Evolutionary conservation across 2,888 invertebrate species (phyloP).

Genomic region (Nemoura dubitans): DNA sequence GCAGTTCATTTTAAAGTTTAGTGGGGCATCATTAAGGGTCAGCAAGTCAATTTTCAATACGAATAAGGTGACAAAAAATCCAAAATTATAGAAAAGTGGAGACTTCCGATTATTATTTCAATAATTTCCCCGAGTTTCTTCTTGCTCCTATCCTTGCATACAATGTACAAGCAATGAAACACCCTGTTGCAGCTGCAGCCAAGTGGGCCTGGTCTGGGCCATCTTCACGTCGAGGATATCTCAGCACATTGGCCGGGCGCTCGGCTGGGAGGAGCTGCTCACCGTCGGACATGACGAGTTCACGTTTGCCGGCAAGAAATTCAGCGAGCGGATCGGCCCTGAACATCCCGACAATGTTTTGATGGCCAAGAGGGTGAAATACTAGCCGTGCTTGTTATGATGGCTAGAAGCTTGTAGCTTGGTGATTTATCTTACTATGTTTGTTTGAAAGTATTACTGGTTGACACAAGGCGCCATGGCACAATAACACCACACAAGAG

Average conservation of each 20-base stretch:
- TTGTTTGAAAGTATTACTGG: too few relatives aligned
- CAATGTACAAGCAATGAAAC: not conserved
- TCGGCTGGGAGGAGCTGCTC: constrained; percentile 66
- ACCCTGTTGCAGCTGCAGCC: not conserved
- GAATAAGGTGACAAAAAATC: too few relatives aligned
- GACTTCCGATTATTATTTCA: not conserved
- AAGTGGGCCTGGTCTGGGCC: constrained; percentile 56
- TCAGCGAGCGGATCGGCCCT: constrained; percentile 65
- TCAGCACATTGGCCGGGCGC: constrained; percentile 65
- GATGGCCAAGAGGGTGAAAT: constrained; percentile 40
- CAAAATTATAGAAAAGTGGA: too few relatives aligned
- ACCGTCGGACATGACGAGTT: constrained; percentile 65
- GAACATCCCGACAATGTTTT: constrained; percentile 51
- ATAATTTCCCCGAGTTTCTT: not conserved
- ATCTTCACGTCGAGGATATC: constrained; percentile 69
- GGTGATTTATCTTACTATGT: not conserved
- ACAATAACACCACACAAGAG: too few relatives aligned
- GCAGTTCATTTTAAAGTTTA: too few relatives aligned
- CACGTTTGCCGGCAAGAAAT: constrained; percentile 67
- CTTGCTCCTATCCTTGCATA: not conserved
- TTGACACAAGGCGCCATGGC: too few relatives aligned
- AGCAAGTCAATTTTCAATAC: too few relatives aligned
- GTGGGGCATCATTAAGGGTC: too few relatives aligned
- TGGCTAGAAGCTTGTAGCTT: not conserved
- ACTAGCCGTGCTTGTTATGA: not conserved